Percentiles rank a stretch among this genome's conserved stretches.
These are phyloP conservation scores for Synergus laeviventris DNA, from an alignment of 2,888 invertebrate genomes.

Conservation along the genomic window DNA sequence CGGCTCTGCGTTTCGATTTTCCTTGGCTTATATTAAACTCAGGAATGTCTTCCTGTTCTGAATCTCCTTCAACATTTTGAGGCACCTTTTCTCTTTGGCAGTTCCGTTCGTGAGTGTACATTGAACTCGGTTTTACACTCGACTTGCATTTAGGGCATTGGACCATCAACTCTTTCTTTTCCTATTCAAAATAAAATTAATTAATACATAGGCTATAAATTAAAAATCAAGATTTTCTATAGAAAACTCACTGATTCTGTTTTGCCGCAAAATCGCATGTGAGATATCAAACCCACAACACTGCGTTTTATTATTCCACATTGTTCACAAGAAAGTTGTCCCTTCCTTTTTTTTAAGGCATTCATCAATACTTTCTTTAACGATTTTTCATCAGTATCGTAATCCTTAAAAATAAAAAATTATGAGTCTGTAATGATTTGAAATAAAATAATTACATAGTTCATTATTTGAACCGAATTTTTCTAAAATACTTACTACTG, in stretches of 20 bases:
- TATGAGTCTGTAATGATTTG: not conserved
- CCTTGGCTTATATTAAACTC: constrained; percentile 20
- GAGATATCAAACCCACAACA: constrained; percentile 80
- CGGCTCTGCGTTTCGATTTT: constrained; percentile 74
- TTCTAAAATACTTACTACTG: constrained; percentile 75
- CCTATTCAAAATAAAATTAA: constrained; percentile 55
- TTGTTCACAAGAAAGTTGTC: constrained; percentile 77
- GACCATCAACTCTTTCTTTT: constrained; percentile 74
- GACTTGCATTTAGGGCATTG: constrained; percentile 79
- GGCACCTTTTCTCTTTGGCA: constrained; percentile 16
- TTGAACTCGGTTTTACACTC: constrained; percentile 79
- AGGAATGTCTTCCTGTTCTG: not conserved
- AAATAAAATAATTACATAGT: not conserved
- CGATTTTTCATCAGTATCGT: constrained; percentile 75
- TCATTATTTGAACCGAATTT: not conserved
- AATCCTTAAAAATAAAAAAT: constrained; percentile 75
- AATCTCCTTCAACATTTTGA: not conserved
- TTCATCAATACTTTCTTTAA: constrained; percentile 76
- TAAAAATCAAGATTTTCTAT: constrained; percentile 22
- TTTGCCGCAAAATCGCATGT: constrained; percentile 80
- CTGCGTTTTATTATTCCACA: constrained; percentile 76
- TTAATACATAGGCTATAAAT: not conserved
- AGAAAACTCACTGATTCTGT: constrained; percentile 76
- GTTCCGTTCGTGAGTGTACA: constrained; percentile 67
- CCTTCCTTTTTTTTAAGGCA: constrained; percentile 74